Conservation (phyloP, 2,888 invertebrate genomes). For the Napeogenes sylphis region DNA sequence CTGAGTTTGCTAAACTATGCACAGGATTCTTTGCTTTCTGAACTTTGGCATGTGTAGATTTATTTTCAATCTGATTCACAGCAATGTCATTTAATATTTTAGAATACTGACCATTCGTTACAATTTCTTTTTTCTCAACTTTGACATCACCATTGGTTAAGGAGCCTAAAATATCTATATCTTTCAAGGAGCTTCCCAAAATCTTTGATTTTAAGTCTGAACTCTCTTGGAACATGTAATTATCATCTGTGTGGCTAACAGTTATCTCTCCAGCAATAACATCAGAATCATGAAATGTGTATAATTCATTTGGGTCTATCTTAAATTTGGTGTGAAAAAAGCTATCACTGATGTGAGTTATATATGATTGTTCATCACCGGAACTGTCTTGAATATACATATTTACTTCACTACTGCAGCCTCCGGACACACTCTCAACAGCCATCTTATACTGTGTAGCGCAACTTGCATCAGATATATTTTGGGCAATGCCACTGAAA, state of each 20-base stretch:
- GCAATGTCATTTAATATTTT: conserved; percentile 34
- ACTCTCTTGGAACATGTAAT: conserved; percentile 58
- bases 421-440: conserved; percentile 65
- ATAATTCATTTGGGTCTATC: conserved; percentile 73
- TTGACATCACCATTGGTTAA: conserved; percentile 61
- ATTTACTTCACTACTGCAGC: conserved; percentile 61
- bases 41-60: conserved; percentile 58
- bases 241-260: conserved; percentile 71
- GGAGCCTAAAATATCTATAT: conserved; percentile 50
- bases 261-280: conserved; percentile 71
- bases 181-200: conserved; percentile 56
- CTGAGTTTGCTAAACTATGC: conserved; percentile 42
- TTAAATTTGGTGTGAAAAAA: conserved; percentile 71
- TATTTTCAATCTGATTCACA: conserved; percentile 44
- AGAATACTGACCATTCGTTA: conserved; percentile 61
- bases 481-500: conserved; percentile 74
- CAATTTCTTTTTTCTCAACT: conserved; percentile 47
- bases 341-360: conserved; percentile 66
- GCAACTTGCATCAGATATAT: conserved; percentile 72
- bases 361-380: conserved; percentile 65
- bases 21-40: conserved; percentile 51
- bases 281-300: conserved; percentile 74
- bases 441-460: conserved; percentile 74
- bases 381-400: conserved; percentile 68
- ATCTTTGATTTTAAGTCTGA: conserved; percentile 54